Conservation (phyloP, 1,140 invertebrate species). For the Pseudomyrmex flavicornis region DNA sequence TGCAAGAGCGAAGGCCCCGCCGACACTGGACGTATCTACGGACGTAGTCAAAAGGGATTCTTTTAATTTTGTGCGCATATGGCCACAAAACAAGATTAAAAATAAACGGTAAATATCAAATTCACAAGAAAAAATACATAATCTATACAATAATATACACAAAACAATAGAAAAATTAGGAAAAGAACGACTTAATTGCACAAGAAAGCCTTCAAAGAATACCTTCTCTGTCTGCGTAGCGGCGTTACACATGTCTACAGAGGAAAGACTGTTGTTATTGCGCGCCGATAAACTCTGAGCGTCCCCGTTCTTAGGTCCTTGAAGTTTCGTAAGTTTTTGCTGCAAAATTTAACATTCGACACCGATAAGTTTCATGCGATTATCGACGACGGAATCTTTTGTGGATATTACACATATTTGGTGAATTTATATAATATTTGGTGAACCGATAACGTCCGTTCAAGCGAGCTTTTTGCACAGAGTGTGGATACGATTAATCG, state of each 20-base stretch:
- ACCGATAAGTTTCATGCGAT: too few relatives aligned
- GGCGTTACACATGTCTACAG: constrained; percentile 86
- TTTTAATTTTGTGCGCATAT: constrained; percentile 4
- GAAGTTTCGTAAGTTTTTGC: constrained; percentile 82
- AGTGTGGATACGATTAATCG: constrained; percentile 21
- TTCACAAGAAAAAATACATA: neutral
- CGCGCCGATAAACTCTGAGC: constrained; percentile 68
- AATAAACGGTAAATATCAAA: constrained; percentile 13
- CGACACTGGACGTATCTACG: constrained; percentile 88
- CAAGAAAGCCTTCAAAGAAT: constrained; percentile 62
- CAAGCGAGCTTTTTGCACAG: constrained; percentile 18
- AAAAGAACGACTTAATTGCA: neutral
- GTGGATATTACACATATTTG: too few relatives aligned
- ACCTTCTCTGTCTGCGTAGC: constrained; percentile 91
- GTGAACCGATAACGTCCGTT: neutral
- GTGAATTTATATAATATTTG: constrained; percentile 3
- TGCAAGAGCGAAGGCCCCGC: constrained; percentile 86
- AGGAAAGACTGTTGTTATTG: constrained; percentile 60
- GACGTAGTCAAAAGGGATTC: constrained; percentile 49
- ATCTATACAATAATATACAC: neutral
- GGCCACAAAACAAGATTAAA: constrained; percentile 47
- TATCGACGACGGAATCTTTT: too few relatives aligned
- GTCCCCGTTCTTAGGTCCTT: constrained; percentile 77
- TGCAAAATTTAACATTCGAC: constrained; percentile 64
- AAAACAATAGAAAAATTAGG: neutral